Percentiles rank a stretch among this genome's conserved stretches.
Conservation (phyloP, 2,113 vertebrate genomes). For the Pseudonaja textilis region DNA sequence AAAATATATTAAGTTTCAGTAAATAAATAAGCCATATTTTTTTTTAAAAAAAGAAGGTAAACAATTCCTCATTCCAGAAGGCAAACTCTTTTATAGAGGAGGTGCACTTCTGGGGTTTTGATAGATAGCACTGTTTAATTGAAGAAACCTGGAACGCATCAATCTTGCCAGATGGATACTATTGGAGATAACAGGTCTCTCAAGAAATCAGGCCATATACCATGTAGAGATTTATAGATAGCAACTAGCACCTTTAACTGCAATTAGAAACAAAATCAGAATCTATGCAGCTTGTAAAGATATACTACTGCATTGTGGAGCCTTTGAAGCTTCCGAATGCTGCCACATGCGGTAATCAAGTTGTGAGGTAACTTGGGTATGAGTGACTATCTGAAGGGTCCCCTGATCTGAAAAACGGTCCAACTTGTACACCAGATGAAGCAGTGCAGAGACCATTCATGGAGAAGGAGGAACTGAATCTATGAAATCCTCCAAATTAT, state of each 20-base stretch:
- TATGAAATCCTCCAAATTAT: not conserved
- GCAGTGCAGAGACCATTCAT: not conserved
- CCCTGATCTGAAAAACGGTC: not conserved
- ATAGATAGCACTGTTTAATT: not conserved
- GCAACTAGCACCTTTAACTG: not conserved
- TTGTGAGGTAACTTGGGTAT: not conserved
- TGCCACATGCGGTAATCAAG: not conserved
- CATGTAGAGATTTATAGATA: not conserved
- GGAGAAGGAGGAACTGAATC: not conserved
- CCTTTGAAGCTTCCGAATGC: not conserved
- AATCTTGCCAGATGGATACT: not conserved
- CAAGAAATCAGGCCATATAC: not conserved
- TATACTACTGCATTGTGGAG: not conserved
- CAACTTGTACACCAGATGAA: not conserved
- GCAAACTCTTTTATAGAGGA: not conserved
- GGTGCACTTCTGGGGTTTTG: not conserved
- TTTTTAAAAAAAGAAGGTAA: not conserved
- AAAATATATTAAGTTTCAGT: not conserved
- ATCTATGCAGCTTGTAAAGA: not conserved
- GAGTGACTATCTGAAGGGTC: not conserved
- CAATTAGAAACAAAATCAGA: not conserved
- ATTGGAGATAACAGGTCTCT: not conserved
- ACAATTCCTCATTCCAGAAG: not conserved
- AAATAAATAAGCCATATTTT: not conserved
- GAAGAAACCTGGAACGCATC: not conserved